Evolutionary conservation across 1,140 invertebrate genomes (phyloP), one percentile per base, ranked within the genome.

Genomic region (Sycophila sp.): DNA sequence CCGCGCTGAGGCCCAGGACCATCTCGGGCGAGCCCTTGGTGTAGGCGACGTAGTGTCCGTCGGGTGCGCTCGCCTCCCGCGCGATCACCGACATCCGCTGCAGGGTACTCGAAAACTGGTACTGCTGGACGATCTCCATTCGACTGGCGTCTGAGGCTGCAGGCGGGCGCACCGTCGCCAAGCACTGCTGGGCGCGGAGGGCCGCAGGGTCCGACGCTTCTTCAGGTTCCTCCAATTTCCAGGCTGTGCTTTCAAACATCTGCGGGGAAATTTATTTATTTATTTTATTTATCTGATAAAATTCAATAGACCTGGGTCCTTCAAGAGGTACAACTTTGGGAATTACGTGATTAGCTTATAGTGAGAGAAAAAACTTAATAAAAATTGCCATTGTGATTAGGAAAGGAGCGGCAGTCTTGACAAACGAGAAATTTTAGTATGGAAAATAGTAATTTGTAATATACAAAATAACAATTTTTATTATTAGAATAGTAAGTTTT

Each of bases 11-110:
- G 4, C 89, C 89, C 3, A 89, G 82, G 56, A 99, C 90, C 88
- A 93, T 96, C 85, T 99, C 97, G 0, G 97, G 97, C 0, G 97
- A 94, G 2, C 97, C 97, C 87, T 99, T 99, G 72, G 92, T 93
- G 79, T 94, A 98, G 0, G 95, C 87, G 60, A 91, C 89, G 75
- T 95, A 92, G 32, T 51, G 22, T 4, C 26, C 32, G 53, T 91
- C 83, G 24, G 89, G 83, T 1, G 89, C 88, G n/a, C 89, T 89
- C 1, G 94, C 80, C 11, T 89, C 87, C 42, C 93, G 87, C 1
- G 91, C 91, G 59, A 98, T 92, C 1, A 99, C 97, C 45, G 93
- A 93, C 91, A 98, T 97, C 47, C 97, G 84, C 82, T 98, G 96
- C 1, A 97, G 86, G n/a, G 89, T 90, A 6, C 96, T 98, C 55